Base-by-base conservation (phyloP, 1,140 invertebrate species). In the Batillaria attramentaria region DNA sequence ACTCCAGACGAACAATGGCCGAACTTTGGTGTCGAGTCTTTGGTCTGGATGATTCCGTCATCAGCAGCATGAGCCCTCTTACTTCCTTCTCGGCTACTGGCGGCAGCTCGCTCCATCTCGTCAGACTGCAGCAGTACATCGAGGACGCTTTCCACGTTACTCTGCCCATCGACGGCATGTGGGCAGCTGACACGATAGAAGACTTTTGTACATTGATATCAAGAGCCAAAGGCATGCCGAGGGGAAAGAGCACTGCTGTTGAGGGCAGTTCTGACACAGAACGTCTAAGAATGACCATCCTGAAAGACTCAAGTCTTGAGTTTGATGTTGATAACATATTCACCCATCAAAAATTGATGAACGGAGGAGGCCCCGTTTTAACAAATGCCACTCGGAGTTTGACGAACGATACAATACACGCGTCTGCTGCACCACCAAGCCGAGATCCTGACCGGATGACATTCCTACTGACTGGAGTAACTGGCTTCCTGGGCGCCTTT, bases 401-500 rank as follows among this genome's bases (percentile, higher is more conserved):
- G n/a, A n/a, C n/a, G n/a, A n/a, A n/a, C n/a, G n/a, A n/a, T n/a
- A n/a, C n/a, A n/a, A n/a, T n/a, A n/a, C n/a, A n/a, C n/a, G n/a
- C n/a, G n/a, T n/a, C n/a, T n/a, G n/a, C n/a, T n/a, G n/a, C n/a
- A n/a, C n/a, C n/a, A n/a, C n/a, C n/a, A n/a, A n/a, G n/a, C n/a
- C n/a, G n/a, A n/a, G n/a, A n/a, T n/a, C n/a, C n/a, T n/a, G n/a
- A n/a, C n/a, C n/a, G n/a, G n/a, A n/a, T n/a, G n/a, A n/a, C n/a
- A n/a, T n/a, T 84, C 28, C 60, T 84, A 33, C 75, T 84, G 24
- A 84, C 85, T 42, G 85, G 85, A 24, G 85, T 83, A 5, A 86
- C 85, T 28, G 85, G 85, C 13, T 86, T 86, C 50, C 79, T 86
- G 3, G 85, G 85, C 8, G 85, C 85, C 0, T 84, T 83, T 54